Evolutionary conservation across 2,797 vertebrate species (phyloP).

Genomic region (Passerculus sandwichensis): DNA sequence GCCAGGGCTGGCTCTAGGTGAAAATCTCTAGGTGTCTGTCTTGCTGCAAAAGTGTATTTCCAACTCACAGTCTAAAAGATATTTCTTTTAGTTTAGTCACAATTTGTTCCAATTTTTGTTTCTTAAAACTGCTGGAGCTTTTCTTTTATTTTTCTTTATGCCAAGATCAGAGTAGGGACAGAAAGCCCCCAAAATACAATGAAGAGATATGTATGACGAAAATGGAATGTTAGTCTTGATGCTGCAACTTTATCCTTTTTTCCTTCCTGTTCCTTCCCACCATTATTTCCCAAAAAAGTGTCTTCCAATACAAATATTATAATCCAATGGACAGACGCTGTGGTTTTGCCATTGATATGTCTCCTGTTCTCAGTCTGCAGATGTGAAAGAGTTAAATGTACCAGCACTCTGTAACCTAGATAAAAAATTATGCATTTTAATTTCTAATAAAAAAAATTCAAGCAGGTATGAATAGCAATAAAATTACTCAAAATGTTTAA

Average conservation of each 20-base stretch:
- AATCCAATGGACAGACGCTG: neutral
- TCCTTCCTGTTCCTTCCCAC: too few species aligned
- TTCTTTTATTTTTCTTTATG: neutral
- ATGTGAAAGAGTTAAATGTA: conserved; percentile 65
- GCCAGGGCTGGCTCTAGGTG: neutral
- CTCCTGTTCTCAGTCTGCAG: neutral
- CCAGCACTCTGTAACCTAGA: conserved; percentile 45
- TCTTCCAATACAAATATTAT: neutral
- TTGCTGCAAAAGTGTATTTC: neutral
- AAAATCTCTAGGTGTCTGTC: neutral
- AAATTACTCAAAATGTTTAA: conserved; percentile 80
- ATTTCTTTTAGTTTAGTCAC: neutral
- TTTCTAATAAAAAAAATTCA: conserved; percentile 77
- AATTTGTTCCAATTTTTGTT: neutral
- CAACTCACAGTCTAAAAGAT: neutral
- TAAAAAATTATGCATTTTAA: conserved; percentile 72
- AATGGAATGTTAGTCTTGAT: neutral
- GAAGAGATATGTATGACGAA: neutral
- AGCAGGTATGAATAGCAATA: conserved; percentile 79
- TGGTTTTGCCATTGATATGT: neutral
- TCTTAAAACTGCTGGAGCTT: neutral
- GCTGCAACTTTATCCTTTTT: neutral
- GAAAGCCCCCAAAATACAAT: neutral
- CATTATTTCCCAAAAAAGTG: neutral
- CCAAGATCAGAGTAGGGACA: accelerated